Conservation (phyloP, 2,113 vertebrate genomes). For the Notarius quadriscutis region DNA sequence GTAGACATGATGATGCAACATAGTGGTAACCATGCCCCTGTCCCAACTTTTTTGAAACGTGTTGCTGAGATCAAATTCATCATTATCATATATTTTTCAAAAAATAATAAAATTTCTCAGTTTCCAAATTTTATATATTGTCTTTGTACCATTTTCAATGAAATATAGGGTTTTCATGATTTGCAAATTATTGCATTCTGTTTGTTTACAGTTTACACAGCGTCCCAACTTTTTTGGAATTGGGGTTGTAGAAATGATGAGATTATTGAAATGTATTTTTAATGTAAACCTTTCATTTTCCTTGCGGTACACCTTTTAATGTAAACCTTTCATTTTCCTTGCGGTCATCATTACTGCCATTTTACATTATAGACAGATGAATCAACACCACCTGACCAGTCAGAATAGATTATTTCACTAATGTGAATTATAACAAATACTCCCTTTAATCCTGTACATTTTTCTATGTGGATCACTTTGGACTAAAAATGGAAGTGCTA, state of each 20-base stretch:
- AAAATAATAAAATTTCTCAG: too few species aligned
- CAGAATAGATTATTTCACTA: neutral
- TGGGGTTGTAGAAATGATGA: neutral
- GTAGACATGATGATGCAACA: too few species aligned
- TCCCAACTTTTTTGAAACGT: too few species aligned
- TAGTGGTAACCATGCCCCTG: too few species aligned
- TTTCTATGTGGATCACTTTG: neutral
- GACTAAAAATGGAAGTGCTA: neutral
- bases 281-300: neutral
- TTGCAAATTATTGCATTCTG: too few species aligned
- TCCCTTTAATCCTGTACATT: neutral
- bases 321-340: neutral
- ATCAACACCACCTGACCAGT: neutral
- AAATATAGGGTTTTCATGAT: too few species aligned
- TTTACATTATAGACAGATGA: neutral
- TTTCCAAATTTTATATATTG: too few species aligned
- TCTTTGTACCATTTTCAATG: too few species aligned
- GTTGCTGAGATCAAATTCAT: too few species aligned
- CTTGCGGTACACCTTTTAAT: neutral
- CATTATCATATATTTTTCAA: too few species aligned
- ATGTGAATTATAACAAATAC: neutral
- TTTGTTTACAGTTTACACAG: too few species aligned
- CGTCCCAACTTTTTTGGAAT: too few species aligned
- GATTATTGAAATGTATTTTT: neutral
- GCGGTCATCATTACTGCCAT: neutral